Base-by-base conservation (phyloP, 1,140 invertebrate genomes). In the Drosophila tani region DNA sequence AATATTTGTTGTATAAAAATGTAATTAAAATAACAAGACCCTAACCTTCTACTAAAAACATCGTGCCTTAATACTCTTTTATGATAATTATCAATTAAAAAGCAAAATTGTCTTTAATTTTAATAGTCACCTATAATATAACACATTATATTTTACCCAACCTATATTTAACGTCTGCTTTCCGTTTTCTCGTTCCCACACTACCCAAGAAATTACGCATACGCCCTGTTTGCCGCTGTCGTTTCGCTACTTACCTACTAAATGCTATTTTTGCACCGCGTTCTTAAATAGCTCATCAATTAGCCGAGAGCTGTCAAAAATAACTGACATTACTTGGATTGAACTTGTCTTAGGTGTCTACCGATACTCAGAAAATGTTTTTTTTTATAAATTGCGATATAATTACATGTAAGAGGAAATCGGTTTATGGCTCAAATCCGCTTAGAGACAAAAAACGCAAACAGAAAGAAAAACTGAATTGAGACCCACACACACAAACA, bases 341-440 rank as follows among this genome's bases (percentile, higher is more conserved):
- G 2, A 55, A 49, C 46, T 35, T 71, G 53, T 12, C 19, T 38
- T 40, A 12, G 24, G 55, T 55, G 51, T 19, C 46, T 41, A 46
- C 21, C 41, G 9, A 60, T 43, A 50, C 41, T 24, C 63, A 46
- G 2, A 11, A 50, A 49, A 43, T 55, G 27, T 32, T 55, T 35
- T 9, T 35, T 9, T 38, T 60, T 29, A 60, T 50, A 73, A 76
- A 86, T 69, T 81, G 68, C 27, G 15, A 53, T 79, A 79, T 82
- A 82, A 85, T 85, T 67, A 75, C 75, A 57, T 78, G 75, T 78
- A 63, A 78, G 67, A 68, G 82, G 69, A 82, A 86, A 75, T 86
- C 70, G 59, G 46, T 49, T 81, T 81, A 81, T 60, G 67, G 45
- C 49, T 62, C 12, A 76, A 81, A 81, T 67, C 79, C 43, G 67